Conservation (phyloP, 2,797 vertebrate species). For the Stomatorhinus walkeri region DNA sequence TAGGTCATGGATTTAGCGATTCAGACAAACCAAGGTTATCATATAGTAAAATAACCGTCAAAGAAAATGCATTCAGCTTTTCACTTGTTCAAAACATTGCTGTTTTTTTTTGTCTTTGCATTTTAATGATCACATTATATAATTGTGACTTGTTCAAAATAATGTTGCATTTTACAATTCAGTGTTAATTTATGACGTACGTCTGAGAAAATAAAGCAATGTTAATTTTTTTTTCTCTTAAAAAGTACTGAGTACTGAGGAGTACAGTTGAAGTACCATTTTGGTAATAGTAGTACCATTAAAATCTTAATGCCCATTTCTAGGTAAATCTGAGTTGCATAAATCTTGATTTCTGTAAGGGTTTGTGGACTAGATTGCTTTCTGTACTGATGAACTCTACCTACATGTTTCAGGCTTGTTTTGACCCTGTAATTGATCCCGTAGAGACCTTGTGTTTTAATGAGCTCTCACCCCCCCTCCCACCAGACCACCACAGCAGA, state of each 20-base stretch:
- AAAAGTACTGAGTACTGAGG: not conserved
- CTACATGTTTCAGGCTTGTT: not conserved
- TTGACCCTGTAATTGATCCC: not conserved
- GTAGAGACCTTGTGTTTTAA: not conserved
- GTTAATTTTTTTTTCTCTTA: not conserved
- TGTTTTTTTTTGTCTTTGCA: not conserved
- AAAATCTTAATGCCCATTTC: not conserved
- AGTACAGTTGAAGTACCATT: not conserved
- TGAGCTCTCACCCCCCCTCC: not conserved
- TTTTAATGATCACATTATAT: not conserved
- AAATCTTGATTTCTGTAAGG: not conserved
- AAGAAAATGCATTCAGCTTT: not conserved
- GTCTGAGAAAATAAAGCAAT: not conserved
- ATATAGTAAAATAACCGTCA: not conserved
- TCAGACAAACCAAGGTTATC: not conserved
- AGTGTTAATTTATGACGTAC: not conserved
- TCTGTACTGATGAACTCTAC: not conserved
- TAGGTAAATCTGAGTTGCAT: not conserved
- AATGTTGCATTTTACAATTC: not conserved
- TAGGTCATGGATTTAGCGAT: not conserved
- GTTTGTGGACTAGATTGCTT: not conserved
- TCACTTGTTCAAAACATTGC: not conserved
- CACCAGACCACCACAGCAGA: slow-evolving; percentile 86
- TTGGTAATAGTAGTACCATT: not conserved
- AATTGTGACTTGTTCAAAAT: not conserved